Evolutionary conservation across 2,797 vertebrate genomes (phyloP).

Genomic region (Vipera latastei): DNA sequence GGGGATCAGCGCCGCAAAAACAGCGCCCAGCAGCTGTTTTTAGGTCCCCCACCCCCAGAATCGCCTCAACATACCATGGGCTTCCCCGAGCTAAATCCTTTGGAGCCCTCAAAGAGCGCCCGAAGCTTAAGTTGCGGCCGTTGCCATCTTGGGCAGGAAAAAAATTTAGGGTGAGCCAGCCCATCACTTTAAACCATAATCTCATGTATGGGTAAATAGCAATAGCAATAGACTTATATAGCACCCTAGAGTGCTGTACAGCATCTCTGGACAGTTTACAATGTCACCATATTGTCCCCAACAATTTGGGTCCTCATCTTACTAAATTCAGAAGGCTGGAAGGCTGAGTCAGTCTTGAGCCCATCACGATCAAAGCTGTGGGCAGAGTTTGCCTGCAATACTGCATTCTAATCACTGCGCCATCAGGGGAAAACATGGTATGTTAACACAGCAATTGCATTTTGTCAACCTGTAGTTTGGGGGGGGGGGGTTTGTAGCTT

Average conservation of each 20-base stretch:
- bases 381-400: neutral
- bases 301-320: neutral
- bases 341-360: neutral
- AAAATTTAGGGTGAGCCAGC: neutral
- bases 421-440: neutral
- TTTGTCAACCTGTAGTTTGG: neutral
- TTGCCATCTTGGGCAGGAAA: no score
- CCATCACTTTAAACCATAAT: neutral
- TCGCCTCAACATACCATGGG: no score
- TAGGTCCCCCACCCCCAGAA: no score
- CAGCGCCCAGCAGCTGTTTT: no score
- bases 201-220: neutral
- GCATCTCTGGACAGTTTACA: neutral
- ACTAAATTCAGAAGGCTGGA: neutral
- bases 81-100: no score
- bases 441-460: neutral
- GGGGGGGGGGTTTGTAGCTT: neutral
- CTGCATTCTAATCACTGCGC: neutral
- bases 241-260: neutral
- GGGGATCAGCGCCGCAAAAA: no score
- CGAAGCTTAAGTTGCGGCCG: no score
- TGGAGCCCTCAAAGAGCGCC: no score
- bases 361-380: neutral
- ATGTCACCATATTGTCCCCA: neutral
- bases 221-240: neutral